These are phyloP conservation scores for Eristalis pertinax DNA, from an alignment of 2,888 invertebrate genomes.

Conservation along the genomic window DNA sequence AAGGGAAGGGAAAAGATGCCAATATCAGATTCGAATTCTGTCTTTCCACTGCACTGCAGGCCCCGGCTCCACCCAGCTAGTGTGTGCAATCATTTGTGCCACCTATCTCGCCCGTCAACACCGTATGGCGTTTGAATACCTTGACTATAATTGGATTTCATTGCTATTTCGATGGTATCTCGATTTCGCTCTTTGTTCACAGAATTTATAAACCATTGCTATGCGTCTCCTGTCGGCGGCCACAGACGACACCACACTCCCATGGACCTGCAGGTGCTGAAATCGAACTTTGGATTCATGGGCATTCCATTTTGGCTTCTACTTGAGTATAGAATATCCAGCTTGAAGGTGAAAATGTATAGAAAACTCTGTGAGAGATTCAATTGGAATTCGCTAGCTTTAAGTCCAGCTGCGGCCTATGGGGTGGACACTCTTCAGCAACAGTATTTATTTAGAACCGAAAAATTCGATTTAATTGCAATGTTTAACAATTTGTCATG, in stretches of 20 bases:
- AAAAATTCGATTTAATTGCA: not conserved
- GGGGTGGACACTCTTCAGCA: no score
- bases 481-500: constrained; percentile 13
- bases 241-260: not conserved
- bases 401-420: not conserved
- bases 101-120: constrained; percentile 5
- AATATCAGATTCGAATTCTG: constrained; percentile 45
- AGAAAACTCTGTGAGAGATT: not conserved
- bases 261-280: constrained; percentile 44
- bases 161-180: constrained; percentile 65
- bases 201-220: constrained; percentile 61
- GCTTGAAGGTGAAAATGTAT: not conserved
- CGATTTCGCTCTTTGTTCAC: constrained; percentile 52
- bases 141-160: constrained; percentile 68
- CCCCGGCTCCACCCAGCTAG: not conserved
- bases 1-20: constrained; percentile 16
- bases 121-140: constrained; percentile 51
- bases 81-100: constrained; percentile 11
- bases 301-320: constrained; percentile 38
- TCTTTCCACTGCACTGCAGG: not conserved
- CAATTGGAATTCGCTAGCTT: not conserved
- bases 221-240: constrained; percentile 4
- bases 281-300: constrained; percentile 56
- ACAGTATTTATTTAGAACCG: not conserved
- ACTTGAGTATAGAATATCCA: no score